phyloP scores from a whole-genome alignment of 2,797 vertebrate genomes.

The Coendou prehensilis region DNA sequence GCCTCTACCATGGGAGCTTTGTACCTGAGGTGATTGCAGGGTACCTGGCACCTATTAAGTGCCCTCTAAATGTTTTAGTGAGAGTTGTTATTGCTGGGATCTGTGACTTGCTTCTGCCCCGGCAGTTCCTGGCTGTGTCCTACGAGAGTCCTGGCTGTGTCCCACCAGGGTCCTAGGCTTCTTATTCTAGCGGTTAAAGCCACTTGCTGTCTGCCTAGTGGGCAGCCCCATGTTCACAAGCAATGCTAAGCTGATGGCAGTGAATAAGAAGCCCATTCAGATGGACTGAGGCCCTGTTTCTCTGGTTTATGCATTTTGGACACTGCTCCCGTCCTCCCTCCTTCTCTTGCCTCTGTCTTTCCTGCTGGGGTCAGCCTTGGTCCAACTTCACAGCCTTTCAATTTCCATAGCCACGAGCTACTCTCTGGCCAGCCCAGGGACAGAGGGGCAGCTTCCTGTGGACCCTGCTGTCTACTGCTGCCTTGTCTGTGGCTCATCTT shows the following conservation, averaged over 20 bases:
- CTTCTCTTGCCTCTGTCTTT: not conserved
- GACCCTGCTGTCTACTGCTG: fast-evolving
- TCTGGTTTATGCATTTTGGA: not conserved
- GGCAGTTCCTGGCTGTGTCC: not conserved
- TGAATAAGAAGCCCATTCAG: not conserved
- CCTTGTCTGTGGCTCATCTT: not conserved
- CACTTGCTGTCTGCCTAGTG: not conserved
- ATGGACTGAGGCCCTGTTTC: not conserved
- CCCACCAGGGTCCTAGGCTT: no score
- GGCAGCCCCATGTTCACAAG: not conserved
- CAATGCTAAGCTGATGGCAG: not conserved
- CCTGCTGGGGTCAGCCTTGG: fast-evolving
- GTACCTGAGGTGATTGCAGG: fast-evolving
- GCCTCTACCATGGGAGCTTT: not conserved
- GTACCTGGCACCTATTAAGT: no score
- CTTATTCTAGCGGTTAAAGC: no score
- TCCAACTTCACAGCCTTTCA: not conserved
- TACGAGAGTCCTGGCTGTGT: not conserved
- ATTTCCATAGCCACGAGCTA: fast-evolving
- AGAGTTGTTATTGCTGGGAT: not conserved
- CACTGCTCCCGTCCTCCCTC: not conserved
- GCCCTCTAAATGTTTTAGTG: no score
- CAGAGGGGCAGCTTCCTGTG: not conserved
- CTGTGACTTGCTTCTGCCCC: not conserved
- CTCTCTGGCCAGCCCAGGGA: fast-evolving